Conservation (phyloP, 2,113 vertebrate species). For the Okapia johnstoni region DNA sequence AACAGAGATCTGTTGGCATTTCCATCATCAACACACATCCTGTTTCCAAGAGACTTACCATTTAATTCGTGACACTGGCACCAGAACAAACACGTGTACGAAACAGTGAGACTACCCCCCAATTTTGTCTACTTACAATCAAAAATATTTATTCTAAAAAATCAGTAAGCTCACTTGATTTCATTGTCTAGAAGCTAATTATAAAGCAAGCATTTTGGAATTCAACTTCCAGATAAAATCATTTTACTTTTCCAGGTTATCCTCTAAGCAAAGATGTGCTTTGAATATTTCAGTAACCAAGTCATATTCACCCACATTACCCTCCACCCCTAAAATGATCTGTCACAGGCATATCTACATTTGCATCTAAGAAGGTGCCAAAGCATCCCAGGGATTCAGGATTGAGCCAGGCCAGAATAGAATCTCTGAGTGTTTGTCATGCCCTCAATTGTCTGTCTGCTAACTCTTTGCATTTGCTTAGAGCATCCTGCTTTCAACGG, state of each 20-base stretch:
- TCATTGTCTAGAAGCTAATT: slow-evolving; percentile 22
- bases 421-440: neutral
- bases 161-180: neutral
- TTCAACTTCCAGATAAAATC: neutral
- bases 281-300: neutral
- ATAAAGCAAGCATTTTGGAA: neutral
- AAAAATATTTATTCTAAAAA: slow-evolving; percentile 42
- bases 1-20: slow-evolving; percentile 73
- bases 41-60: slow-evolving; percentile 66
- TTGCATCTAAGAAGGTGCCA: neutral
- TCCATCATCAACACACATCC: slow-evolving; percentile 74
- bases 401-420: neutral
- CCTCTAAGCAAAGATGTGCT: neutral
- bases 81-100: slow-evolving; percentile 67
- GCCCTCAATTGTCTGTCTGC: fast-evolving
- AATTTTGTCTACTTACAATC: slow-evolving; percentile 35
- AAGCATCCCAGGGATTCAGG: neutral
- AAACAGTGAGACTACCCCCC: slow-evolving; percentile 57
- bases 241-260: neutral
- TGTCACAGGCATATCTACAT: neutral
- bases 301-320: neutral
- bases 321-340: neutral
- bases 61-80: slow-evolving; percentile 71
- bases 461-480: neutral
- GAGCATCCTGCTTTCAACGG: neutral